Percentiles rank a stretch among this genome's conserved stretches.
These are phyloP conservation scores for Zhengitettix transpicula DNA, from an alignment of 2,888 invertebrate species.

Conservation along the genomic window DNA sequence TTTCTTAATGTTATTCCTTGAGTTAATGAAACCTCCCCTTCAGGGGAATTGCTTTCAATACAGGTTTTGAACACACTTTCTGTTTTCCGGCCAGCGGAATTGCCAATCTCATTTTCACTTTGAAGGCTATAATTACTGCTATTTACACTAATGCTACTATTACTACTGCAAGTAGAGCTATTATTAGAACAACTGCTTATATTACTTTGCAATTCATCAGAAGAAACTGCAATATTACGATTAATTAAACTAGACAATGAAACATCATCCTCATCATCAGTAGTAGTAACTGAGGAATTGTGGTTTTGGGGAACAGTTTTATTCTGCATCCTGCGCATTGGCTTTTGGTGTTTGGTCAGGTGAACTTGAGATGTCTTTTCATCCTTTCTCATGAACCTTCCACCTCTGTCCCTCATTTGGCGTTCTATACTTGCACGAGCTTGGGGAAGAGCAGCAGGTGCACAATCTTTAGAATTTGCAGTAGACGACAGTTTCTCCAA, in stretches of 20 bases:
- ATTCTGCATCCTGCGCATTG: not conserved
- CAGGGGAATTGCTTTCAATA: not conserved
- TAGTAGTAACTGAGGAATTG: not conserved
- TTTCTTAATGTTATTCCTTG: slow-evolving; percentile 41
- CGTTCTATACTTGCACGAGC: not conserved
- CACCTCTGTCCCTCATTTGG: slow-evolving; percentile 3
- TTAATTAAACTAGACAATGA: slow-evolving; percentile 8
- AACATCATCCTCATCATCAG: slow-evolving; percentile 11
- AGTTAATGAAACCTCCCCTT: not conserved
- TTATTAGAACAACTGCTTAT: slow-evolving; percentile 25
- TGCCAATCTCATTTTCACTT: slow-evolving; percentile 19
- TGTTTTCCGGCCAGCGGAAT: slow-evolving; percentile 27
- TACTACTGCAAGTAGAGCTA: slow-evolving; percentile 26
- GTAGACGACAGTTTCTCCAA: slow-evolving; percentile 8
- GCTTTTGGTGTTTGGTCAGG: not conserved
- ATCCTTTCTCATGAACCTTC: slow-evolving; percentile 13
- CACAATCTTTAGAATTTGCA: not conserved
- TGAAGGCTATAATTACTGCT: not conserved
- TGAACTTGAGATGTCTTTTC: not conserved
- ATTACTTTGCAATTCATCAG: slow-evolving; percentile 26
- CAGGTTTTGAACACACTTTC: slow-evolving; percentile 11
- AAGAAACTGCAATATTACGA: not conserved
- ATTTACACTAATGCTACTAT: not conserved
- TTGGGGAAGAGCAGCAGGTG: not conserved
- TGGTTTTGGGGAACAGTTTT: not conserved